Conservation (phyloP, 2,888 invertebrate species). For the Smittia sp. region DNA sequence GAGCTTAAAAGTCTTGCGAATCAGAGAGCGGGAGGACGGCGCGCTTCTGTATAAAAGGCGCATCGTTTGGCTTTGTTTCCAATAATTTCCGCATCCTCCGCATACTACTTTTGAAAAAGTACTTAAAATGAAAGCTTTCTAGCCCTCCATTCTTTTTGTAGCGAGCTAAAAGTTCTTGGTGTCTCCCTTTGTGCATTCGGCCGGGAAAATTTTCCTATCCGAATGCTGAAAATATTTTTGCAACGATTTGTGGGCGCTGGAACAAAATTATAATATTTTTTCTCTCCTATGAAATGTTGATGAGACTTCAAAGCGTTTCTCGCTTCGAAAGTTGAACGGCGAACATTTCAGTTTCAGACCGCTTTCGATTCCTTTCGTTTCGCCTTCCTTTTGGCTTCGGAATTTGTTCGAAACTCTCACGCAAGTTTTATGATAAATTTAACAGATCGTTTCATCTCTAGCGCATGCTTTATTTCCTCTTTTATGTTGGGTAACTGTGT, state of each 20-base stretch:
- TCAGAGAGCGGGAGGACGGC: no score
- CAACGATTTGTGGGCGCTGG: conserved; percentile 25
- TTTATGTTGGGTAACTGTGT: conserved; percentile 37
- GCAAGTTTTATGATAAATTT: background rate
- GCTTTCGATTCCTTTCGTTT: no score
- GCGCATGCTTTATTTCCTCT: conserved; percentile 38
- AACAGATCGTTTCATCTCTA: conserved; percentile 29
- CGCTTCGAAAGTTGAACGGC: no score
- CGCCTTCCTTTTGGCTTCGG: no score
- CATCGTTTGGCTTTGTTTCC: conserved; percentile 16
- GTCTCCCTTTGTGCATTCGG: conserved; percentile 10
- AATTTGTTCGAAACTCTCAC: background rate
- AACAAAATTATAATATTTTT: background rate
- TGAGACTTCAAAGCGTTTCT: no score
- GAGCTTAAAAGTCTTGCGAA: no score
- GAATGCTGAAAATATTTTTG: background rate
- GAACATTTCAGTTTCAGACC: no score
- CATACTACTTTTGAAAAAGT: no score
- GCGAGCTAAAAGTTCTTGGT: background rate
- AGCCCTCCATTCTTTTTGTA: background rate
- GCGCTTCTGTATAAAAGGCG: background rate
- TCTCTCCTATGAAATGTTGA: background rate
- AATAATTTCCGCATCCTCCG: conserved; percentile 21
- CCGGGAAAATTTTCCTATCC: background rate
- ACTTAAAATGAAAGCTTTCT: conserved; percentile 35